phyloP scores from a whole-genome alignment of 2,797 vertebrate genomes.

The Chloroceryle amazona region DNA sequence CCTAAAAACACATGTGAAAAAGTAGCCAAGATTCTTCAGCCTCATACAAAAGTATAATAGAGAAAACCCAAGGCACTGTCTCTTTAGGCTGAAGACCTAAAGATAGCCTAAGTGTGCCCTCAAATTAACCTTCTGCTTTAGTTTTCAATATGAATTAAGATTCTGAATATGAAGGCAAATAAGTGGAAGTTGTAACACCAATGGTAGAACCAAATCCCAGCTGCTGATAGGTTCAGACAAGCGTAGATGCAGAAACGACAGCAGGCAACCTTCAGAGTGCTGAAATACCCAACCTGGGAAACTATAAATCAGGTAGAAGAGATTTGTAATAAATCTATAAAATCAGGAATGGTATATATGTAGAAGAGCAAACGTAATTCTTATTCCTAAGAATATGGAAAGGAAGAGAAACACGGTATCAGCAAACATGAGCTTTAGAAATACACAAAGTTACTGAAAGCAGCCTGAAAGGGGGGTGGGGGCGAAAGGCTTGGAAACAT shows the following conservation, averaged over 20 bases:
- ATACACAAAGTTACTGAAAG: background rate
- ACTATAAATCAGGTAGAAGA: background rate
- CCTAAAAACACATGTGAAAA: background rate
- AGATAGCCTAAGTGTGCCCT: background rate
- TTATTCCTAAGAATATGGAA: background rate
- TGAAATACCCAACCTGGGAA: background rate
- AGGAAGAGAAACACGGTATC: background rate
- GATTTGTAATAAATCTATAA: background rate
- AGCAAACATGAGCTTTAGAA: background rate
- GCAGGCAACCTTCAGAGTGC: background rate
- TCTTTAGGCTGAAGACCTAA: background rate
- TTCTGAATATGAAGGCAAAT: background rate
- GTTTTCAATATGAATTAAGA: background rate
- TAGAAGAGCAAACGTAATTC: background rate
- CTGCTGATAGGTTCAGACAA: background rate
- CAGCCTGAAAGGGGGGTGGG: background rate
- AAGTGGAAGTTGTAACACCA: background rate
- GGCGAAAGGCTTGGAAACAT: background rate
- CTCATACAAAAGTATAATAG: background rate
- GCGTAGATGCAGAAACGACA: fast-evolving
- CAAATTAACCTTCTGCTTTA: background rate
- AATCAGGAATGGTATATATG: background rate
- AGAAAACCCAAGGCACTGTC: background rate
- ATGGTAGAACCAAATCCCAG: background rate
- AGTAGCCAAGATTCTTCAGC: background rate